These are phyloP conservation scores for Schizaphis graminum DNA, from an alignment of 2,888 invertebrate genomes.

Conservation along the genomic window DNA sequence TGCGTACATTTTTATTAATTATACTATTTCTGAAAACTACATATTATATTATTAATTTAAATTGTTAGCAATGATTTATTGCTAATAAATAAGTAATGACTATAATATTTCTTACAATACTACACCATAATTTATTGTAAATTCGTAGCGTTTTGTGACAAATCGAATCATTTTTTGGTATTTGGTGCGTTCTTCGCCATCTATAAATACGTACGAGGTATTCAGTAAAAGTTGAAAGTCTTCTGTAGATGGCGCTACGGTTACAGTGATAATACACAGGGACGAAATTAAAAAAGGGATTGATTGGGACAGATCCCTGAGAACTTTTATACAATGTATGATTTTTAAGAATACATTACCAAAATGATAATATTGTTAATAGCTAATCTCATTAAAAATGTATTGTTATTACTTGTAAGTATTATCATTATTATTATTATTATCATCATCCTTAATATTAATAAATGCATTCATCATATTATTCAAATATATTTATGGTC, in stretches of 20 bases:
- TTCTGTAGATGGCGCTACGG: conserved; percentile 39
- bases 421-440: conserved; percentile 69
- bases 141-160: neutral
- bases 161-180: neutral
- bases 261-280: neutral
- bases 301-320: neutral
- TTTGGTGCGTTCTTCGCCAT: conserved; percentile 15
- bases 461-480: neutral
- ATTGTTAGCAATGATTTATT: neutral
- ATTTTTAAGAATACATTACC: neutral
- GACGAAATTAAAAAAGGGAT: neutral
- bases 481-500: neutral
- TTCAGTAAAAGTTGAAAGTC: neutral
- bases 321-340: neutral
- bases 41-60: neutral
- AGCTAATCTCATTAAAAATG: neutral
- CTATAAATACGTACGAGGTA: neutral
- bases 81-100: neutral
- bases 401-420: neutral
- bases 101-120: neutral
- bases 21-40: neutral
- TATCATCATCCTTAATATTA: conserved; percentile 67
- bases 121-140: neutral
- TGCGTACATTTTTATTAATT: neutral
- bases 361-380: neutral